Percentiles rank a stretch among this genome's conserved stretches.
Conservation (phyloP, 2,888 invertebrate species). For the Eupithecia pulchellata region DNA sequence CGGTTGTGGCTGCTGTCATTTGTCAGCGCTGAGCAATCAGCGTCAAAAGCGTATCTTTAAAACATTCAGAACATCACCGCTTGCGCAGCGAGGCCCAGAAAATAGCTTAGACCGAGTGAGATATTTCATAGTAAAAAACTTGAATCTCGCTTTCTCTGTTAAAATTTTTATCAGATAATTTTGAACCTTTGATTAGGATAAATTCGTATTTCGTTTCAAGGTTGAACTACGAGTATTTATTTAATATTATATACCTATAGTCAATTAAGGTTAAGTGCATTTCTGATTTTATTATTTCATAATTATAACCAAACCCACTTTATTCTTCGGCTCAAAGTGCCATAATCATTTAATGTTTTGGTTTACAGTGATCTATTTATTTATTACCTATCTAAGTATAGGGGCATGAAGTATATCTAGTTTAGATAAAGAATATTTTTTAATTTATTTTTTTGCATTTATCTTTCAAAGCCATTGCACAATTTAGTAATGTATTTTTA, state of each 20-base stretch:
- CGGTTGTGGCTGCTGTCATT: neutral
- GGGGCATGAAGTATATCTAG: slow-evolving; percentile 31
- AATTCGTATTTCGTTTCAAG: neutral
- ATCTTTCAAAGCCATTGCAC: slow-evolving; percentile 35
- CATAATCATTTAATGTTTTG: slow-evolving; percentile 10
- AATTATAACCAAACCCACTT: neutral
- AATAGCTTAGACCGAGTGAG: neutral
- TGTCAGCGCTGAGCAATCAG: neutral
- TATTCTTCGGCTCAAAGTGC: slow-evolving; percentile 20
- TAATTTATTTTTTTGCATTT: slow-evolving; percentile 18
- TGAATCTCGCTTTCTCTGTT: slow-evolving; percentile 25
- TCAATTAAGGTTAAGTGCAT: slow-evolving; percentile 6
- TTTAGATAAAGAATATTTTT: slow-evolving; percentile 11
- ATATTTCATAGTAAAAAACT: slow-evolving; percentile 10
- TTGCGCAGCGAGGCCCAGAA: neutral
- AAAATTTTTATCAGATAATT: neutral
- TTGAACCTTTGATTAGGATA: neutral
- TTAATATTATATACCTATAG: slow-evolving; percentile 14
- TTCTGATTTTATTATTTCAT: neutral
- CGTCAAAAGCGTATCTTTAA: neutral
- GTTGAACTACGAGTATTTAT: slow-evolving; percentile 2
- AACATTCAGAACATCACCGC: neutral
- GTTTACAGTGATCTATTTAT: neutral
- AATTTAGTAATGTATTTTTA: slow-evolving; percentile 32
- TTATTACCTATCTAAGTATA: neutral